Percentiles rank a stretch among this genome's conserved stretches.
These are phyloP conservation scores for Recurvirostra avosetta DNA, from an alignment of 2,113 vertebrate species.

Conservation along the genomic window DNA sequence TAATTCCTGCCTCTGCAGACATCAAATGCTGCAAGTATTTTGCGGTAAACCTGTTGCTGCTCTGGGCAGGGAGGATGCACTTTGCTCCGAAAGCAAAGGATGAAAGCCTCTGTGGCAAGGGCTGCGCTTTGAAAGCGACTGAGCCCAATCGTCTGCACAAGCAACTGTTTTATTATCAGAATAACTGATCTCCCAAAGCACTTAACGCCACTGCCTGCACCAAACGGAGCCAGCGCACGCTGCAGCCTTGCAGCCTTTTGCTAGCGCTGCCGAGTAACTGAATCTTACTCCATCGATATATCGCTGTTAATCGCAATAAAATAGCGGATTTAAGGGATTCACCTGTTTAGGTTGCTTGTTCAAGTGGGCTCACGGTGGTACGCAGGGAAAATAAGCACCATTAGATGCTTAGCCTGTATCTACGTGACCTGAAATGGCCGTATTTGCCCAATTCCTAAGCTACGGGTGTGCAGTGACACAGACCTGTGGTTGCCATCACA, in stretches of 20 bases:
- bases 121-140: conserved; percentile 58
- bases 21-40: not conserved
- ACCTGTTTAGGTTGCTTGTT: not conserved
- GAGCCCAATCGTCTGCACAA: conserved; percentile 63
- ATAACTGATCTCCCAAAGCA: conserved; percentile 45
- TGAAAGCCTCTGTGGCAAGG: conserved; percentile 67
- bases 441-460: not conserved
- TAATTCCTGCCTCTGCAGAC: not conserved
- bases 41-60: conserved; percentile 22
- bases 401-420: not conserved
- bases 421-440: not conserved
- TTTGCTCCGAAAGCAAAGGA: not conserved
- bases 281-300: not conserved
- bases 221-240: not conserved
- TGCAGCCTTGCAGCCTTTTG: not conserved
- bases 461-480: not conserved
- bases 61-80: conserved; percentile 27
- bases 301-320: not conserved
- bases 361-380: not conserved
- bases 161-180: conserved; percentile 58
- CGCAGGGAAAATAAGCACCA: not conserved
- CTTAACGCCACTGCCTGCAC: not conserved
- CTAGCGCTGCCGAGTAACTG: not conserved
- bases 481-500: not conserved
- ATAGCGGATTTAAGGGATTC: not conserved